phyloP scores from a whole-genome alignment of 2,113 vertebrate species.

The Rhea americana region DNA sequence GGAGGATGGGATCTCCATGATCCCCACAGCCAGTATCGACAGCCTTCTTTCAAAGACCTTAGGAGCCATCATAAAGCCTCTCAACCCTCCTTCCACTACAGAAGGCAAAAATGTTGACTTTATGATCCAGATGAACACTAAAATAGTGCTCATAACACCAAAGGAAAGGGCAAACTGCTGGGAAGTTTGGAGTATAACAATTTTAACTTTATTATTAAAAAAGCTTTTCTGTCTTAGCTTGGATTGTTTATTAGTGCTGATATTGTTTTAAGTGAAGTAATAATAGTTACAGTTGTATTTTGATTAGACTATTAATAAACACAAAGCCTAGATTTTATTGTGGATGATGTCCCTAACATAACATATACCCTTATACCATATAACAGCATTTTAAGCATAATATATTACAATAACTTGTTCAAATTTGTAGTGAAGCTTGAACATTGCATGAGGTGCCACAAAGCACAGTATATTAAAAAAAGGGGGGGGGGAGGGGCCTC shows the following conservation, averaged over 20 bases:
- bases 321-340: neutral
- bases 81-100: neutral
- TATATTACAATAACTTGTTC: neutral
- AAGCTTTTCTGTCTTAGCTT: neutral
- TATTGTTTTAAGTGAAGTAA: neutral
- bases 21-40: too few species aligned
- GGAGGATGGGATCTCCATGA: neutral
- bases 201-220: neutral
- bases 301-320: neutral
- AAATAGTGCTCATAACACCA: neutral
- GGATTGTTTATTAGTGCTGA: neutral
- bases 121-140: neutral
- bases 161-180: too few species aligned
- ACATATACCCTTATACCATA: neutral
- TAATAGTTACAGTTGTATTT: neutral
- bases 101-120: neutral
- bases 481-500: neutral
- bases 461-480: neutral
- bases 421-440: neutral
- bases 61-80: neutral
- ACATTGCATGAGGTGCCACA: neutral
- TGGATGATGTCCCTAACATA: neutral
- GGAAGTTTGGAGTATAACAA: fast-evolving
- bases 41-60: neutral
- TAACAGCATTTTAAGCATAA: neutral